Conservation (phyloP, 2,888 invertebrate species). For the Dione vanillae region DNA sequence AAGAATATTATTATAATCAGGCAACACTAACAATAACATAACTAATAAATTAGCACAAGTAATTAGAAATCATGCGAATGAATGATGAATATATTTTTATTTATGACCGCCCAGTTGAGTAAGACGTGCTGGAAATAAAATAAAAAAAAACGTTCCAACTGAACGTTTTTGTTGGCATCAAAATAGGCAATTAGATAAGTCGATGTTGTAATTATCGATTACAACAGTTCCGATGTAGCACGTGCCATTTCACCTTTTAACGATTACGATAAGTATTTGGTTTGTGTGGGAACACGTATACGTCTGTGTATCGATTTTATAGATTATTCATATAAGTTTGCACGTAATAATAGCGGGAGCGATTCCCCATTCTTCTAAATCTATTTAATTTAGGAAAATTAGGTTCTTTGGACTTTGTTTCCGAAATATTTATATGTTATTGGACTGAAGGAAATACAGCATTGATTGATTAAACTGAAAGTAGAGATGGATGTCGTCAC, state of each 20-base stretch:
- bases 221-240: constrained; percentile 23
- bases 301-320: not conserved
- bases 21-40: not conserved
- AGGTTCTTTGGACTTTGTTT: too few species aligned
- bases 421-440: too few species aligned
- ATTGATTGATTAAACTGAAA: too few species aligned
- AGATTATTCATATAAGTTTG: not conserved
- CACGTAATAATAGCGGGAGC: too few species aligned
- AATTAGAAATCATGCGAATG: constrained; percentile 15
- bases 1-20: not conserved
- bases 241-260: constrained; percentile 26
- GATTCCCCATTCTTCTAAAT: too few species aligned
- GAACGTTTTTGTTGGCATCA: constrained; percentile 13
- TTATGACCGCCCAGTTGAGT: constrained; percentile 5
- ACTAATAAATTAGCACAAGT: not conserved
- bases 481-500: too few species aligned
- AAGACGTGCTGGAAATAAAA: constrained; percentile 17
- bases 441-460: too few species aligned
- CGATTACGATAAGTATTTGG: not conserved
- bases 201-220: constrained; percentile 28
- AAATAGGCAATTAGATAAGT: constrained; percentile 28
- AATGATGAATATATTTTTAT: constrained; percentile 8
- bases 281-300: constrained; percentile 1
- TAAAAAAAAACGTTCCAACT: constrained; percentile 11
- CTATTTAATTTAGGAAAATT: too few species aligned